Evolutionary conservation across 2,797 vertebrate species (phyloP).

Genomic region (Sternotherus odoratus): DNA sequence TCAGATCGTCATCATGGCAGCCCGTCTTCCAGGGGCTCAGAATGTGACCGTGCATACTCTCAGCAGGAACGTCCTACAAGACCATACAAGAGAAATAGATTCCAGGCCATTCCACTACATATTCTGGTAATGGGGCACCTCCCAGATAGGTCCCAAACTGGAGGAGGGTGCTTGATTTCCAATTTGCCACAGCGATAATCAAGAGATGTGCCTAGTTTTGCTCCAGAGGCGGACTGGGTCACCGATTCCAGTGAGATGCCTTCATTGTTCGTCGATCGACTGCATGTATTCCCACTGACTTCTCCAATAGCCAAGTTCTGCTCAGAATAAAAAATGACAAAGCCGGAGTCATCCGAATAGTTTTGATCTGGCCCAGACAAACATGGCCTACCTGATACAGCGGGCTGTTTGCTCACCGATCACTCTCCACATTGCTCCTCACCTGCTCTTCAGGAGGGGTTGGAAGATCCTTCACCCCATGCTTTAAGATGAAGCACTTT

Average conservation of each 20-base stretch:
- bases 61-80: neutral
- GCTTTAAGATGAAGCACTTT: neutral
- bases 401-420: neutral
- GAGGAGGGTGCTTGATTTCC: neutral
- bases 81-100: neutral
- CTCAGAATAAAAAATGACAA: neutral
- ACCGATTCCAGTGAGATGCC: neutral
- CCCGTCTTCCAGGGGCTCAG: neutral
- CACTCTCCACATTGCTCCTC: neutral
- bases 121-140: neutral
- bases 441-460: neutral
- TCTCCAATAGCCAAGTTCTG: neutral
- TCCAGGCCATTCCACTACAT: neutral
- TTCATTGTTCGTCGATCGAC: neutral
- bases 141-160: neutral
- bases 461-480: neutral
- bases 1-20: neutral
- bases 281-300: neutral
- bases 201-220: neutral
- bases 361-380: neutral
- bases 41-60: neutral
- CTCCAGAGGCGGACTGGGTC: neutral
- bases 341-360: neutral
- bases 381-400: neutral
- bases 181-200: neutral